phyloP scores from a whole-genome alignment of 2,888 invertebrate species.

The Parnassius glacialis region DNA sequence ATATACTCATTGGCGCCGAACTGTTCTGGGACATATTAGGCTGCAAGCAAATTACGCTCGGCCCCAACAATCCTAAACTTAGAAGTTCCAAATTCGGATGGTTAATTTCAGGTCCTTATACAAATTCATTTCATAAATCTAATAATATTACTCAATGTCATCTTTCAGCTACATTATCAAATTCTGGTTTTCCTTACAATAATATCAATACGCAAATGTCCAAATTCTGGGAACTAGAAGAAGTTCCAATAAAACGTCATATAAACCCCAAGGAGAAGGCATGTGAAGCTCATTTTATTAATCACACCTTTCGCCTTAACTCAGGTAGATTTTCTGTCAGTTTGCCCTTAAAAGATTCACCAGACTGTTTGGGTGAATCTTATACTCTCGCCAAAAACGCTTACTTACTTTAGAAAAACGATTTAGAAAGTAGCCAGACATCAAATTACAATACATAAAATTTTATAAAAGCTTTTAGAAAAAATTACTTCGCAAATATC shows the following conservation, averaged over 20 bases:
- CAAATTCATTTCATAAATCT: not conserved
- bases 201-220: not conserved
- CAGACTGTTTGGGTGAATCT: no score
- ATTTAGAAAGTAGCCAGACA: not conserved
- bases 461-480: no score
- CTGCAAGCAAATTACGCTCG: no score
- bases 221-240: not conserved
- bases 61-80: no score
- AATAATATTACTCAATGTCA: not conserved
- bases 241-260: not conserved
- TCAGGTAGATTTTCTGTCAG: not conserved
- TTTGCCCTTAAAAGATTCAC: no score
- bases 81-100: no score
- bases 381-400: not conserved
- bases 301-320: not conserved
- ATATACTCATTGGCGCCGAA: no score
- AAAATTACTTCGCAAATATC: no score
- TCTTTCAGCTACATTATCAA: not conserved
- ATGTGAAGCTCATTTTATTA: not conserved
- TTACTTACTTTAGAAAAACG: not conserved
- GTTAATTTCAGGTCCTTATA: not conserved
- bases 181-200: not conserved
- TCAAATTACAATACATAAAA: no score
- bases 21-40: no score
- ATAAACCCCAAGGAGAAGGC: not conserved